Evolutionary conservation across 2,113 vertebrate species (phyloP), one percentile per base, ranked within the genome.

Genomic region (Emydocephalus ijimae): DNA sequence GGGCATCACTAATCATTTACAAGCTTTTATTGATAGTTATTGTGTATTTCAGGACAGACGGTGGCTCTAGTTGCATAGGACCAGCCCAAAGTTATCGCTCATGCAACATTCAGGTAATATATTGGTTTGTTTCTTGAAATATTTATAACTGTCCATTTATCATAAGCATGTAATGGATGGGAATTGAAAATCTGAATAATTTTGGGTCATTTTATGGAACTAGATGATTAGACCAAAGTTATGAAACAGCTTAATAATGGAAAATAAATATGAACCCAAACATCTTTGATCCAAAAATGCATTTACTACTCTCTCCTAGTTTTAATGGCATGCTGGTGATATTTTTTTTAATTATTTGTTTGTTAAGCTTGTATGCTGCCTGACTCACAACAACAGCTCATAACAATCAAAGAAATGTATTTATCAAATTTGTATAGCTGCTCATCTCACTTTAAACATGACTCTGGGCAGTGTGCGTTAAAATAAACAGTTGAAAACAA

Each of bases 81-180:
- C 98, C 98, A 59, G 90, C 96, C 50, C 98, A 96, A 96, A 98
- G 97, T 57, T 98, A 98, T 95, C 98, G 94, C 61, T 98, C 98
- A 11, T 99, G 99, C 96, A 98, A 98, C 94, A 94, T 98, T 23
- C 98, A 99, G 99, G 99, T 99, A 95, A 90, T 85, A 64, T 55
- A 4, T 14, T 59, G n/a, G 45, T 7, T 64, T 81, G 74, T 21
- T 81, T 81, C 34, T 81, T 43, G 43, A 81, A 7, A 81, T 43
- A 43, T 81, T 43, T 21, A 43, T 81, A 81, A 43, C 18, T 81
- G 18, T 43, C 18, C 34, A 9, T 9, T 81, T 81, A 81, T 21
- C 74, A 23, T 81, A 21, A 21, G 34, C 64, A 39, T 39, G 34
- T 81, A 81, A 43, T 48, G 8, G 2, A 9, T 54, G 52, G 24